Evolutionary conservation across 2,888 invertebrate genomes (phyloP), one percentile per base, ranked within the genome.

Genomic region (Rhamnusium bicolor): DNA sequence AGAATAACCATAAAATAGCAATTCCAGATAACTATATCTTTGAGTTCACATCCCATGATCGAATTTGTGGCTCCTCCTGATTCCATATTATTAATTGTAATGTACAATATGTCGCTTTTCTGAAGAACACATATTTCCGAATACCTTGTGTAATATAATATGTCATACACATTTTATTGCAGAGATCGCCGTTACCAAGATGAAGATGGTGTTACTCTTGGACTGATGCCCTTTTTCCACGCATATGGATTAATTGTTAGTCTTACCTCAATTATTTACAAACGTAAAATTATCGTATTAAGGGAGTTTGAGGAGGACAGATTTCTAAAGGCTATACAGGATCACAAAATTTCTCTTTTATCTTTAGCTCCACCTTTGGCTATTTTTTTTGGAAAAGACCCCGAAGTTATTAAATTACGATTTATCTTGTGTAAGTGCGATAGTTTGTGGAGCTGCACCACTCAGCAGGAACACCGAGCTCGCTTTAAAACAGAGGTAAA

Each of bases 321-420:
- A n/a, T 96, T 94, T 84, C 89, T 96, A 47, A 90, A 90, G 79
- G 90, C 92, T 1, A 91, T 96, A 79, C 92, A 95, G 83, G 90
- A 92, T 73, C 90, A 92, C 83, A 92, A 91, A 89, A 90, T 94
- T 1, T 90, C 92, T 70, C 89, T 91, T 86, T 89, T 92, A 1
- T 91, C 92, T 8, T 87, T 95, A 77, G 96, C 96, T 4, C 96
- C 97, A 0, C 96, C 96, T 0, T 89, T 97, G 46, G 91, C 95
- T 84, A 91, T 95, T 24, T 95, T n/a, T 96, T 85, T 86, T 97
- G 70, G 94, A 94, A 0, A 95, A 96, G 86, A 92, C 94, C 84
- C 94, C 95, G 0, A 87, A 94, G 58, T 93, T 96, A 5, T 89
- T 91, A 12, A 91, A 93, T 75, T 96, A 93, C 83, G 93, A 96